These are phyloP conservation scores for Drosophila grimshawi DNA, from an alignment of 1,140 invertebrate genomes.

Conservation along the genomic window DNA sequence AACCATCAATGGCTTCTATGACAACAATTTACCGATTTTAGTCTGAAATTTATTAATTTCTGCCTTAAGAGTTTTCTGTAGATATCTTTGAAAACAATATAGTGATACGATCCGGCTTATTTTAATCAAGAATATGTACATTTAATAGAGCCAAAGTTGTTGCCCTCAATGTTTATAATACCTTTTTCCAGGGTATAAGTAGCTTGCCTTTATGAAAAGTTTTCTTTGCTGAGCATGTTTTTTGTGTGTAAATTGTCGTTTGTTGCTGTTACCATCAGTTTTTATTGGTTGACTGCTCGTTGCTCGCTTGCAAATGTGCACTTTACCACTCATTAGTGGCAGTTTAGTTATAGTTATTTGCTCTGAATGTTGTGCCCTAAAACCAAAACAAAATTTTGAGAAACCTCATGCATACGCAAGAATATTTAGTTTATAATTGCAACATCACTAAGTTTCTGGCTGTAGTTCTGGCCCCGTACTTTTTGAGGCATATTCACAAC, in stretches of 20 bases:
- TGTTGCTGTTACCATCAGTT: conserved; percentile 47
- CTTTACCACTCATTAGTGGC: conserved; percentile 73
- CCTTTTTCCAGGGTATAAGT: background rate
- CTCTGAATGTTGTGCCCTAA: conserved; percentile 9
- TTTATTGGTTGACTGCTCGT: conserved; percentile 54
- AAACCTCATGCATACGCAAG: conserved; percentile 10
- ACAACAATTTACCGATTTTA: no score
- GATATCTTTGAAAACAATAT: no score
- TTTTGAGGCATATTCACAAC: conserved; percentile 8
- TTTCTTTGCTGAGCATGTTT: conserved; percentile 53
- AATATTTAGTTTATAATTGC: conserved; percentile 12
- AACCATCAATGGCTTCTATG: no score
- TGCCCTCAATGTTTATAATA: background rate
- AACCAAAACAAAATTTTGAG: background rate
- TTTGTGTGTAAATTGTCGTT: conserved; percentile 60
- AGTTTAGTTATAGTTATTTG: conserved; percentile 58
- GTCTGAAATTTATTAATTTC: no score
- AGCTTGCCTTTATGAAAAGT: conserved; percentile 69
- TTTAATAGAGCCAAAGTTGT: no score
- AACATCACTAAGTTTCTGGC: background rate
- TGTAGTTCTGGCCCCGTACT: background rate
- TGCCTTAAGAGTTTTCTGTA: no score
- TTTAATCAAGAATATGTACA: no score
- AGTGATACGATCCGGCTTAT: no score
- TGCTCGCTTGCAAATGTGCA: conserved; percentile 61